Conservation (phyloP, 2,888 invertebrate genomes). For the Conchocele bisecta region DNA sequence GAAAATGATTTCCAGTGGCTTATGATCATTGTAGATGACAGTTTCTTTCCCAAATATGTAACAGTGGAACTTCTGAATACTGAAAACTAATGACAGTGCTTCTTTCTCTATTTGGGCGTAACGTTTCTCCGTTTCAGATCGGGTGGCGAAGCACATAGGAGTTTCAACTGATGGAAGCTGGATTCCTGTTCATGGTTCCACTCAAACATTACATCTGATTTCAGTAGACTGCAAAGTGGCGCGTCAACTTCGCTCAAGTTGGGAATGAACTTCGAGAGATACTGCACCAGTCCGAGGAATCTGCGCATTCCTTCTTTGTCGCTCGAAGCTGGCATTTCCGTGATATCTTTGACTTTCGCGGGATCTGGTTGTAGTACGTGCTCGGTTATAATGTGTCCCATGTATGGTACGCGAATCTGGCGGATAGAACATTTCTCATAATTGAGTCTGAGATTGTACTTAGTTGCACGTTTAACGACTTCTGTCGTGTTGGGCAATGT, state of each 20-base stretch:
- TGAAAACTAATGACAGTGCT: constrained; percentile 55
- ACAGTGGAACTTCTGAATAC: constrained; percentile 44
- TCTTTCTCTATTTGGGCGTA: constrained; percentile 58
- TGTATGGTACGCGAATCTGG: constrained; percentile 31
- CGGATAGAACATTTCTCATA: constrained; percentile 45
- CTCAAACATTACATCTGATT: constrained; percentile 34
- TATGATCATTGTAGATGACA: constrained; percentile 51
- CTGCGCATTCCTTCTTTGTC: constrained; percentile 56
- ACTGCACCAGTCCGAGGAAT: constrained; percentile 55
- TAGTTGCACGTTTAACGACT: constrained; percentile 47
- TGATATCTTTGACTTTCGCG: constrained; percentile 48
- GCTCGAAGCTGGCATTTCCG: constrained; percentile 53
- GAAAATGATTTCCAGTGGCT: constrained; percentile 42
- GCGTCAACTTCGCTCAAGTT: constrained; percentile 54
- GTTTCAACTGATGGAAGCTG: constrained; percentile 44
- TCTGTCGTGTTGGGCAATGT: constrained; percentile 48
- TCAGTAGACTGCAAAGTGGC: constrained; percentile 48
- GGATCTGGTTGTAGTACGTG: constrained; percentile 49
- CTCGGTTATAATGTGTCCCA: constrained; percentile 44
- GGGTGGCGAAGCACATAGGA: constrained; percentile 43
- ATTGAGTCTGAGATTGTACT: constrained; percentile 56
- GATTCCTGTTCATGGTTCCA: constrained; percentile 54
- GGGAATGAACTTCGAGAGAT: constrained; percentile 56
- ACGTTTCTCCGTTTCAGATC: constrained; percentile 50
- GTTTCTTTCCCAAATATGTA: constrained; percentile 57